phyloP scores from a whole-genome alignment of 2,113 vertebrate genomes.

The Noturus placidus region DNA sequence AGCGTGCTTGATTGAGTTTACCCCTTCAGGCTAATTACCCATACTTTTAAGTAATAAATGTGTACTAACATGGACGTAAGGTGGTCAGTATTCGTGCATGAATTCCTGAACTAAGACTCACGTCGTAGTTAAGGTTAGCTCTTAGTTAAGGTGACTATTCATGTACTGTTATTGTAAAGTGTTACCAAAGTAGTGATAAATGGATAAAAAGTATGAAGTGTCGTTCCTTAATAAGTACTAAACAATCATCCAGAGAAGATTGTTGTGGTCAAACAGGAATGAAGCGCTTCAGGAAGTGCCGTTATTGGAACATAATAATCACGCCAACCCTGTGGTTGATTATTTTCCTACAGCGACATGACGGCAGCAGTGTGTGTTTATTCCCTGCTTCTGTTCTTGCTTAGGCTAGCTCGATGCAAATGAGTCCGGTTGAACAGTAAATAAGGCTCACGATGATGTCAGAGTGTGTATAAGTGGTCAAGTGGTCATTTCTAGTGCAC shows the following conservation, averaged over 20 bases:
- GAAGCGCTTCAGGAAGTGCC: background rate
- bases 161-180: too few relatives aligned
- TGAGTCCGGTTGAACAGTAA: background rate
- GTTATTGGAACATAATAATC: background rate
- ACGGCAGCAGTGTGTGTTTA: background rate
- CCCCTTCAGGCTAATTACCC: too few relatives aligned
- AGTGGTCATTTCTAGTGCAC: background rate
- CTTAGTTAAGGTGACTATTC: too few relatives aligned
- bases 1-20: too few relatives aligned
- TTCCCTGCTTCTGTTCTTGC: background rate
- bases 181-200: background rate
- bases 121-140: too few relatives aligned
- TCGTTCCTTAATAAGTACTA: background rate
- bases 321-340: background rate
- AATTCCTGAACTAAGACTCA: too few relatives aligned
- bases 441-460: background rate
- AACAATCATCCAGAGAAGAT: background rate
- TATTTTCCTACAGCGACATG: background rate
- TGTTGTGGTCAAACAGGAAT: too few relatives aligned
- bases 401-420: background rate
- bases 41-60: too few relatives aligned
- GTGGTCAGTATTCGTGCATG: too few relatives aligned
- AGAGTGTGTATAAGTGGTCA: background rate
- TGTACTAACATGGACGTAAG: too few relatives aligned
- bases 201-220: background rate